Conservation (phyloP, 2,113 vertebrate species). For the Myrmophylax atrothorax region DNA sequence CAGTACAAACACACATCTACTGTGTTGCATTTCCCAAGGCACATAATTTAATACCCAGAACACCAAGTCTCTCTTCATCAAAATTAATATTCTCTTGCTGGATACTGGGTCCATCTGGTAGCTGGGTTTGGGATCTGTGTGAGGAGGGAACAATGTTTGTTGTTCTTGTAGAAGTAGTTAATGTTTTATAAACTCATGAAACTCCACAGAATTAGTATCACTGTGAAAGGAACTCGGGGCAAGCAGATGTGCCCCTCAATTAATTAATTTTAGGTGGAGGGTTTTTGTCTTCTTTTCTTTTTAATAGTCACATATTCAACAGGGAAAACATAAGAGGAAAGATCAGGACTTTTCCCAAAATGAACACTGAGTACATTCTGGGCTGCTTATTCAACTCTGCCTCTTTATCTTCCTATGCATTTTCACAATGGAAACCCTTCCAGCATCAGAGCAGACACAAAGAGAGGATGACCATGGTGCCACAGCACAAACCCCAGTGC, state of each 20-base stretch:
- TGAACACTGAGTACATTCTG: accelerated
- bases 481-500: accelerated
- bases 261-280: not conserved
- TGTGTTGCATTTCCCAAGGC: slow-evolving; percentile 42
- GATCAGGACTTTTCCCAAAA: not conserved
- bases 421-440: not conserved
- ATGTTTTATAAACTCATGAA: slow-evolving; percentile 23
- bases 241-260: not conserved
- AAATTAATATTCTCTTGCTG: slow-evolving; percentile 26
- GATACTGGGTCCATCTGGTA: slow-evolving; percentile 16
- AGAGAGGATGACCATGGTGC: not conserved
- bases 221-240: not conserved
- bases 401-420: accelerated
- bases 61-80: slow-evolving; percentile 3
- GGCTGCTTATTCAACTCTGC: accelerated
- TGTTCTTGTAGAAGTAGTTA: slow-evolving; percentile 2
- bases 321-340: not conserved
- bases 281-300: not conserved
- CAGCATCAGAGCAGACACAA: not conserved
- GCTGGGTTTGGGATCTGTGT: not conserved
- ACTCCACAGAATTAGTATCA: not conserved
- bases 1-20: slow-evolving; percentile 13
- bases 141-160: slow-evolving; percentile 13
- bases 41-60: slow-evolving; percentile 7
- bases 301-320: not conserved